Conservation (phyloP, 2,888 invertebrate genomes). For the Pogonocherus hispidulus region DNA sequence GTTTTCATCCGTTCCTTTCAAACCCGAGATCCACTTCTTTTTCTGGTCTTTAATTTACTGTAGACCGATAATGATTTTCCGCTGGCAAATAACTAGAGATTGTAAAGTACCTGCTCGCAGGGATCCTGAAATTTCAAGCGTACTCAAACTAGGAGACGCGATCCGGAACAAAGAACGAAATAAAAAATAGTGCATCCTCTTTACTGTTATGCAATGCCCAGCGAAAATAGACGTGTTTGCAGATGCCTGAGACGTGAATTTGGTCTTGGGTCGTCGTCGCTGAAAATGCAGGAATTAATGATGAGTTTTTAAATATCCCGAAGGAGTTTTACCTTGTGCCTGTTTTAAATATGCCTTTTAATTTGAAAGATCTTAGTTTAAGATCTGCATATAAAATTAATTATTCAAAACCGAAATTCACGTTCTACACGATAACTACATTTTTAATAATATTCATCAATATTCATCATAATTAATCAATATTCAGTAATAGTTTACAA, state of each 20-base stretch:
- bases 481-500: no score
- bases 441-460: no score
- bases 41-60: slow-evolving; percentile 24
- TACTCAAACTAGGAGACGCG: slow-evolving; percentile 35
- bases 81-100: slow-evolving; percentile 38
- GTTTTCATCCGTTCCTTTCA: not conserved
- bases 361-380: no score
- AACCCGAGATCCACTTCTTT: not conserved
- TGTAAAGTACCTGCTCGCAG: slow-evolving; percentile 40
- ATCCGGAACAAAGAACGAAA: slow-evolving; percentile 40
- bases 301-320: not conserved
- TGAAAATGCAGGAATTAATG: not conserved
- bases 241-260: not conserved
- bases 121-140: slow-evolving; percentile 46
- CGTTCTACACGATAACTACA: no score
- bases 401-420: no score
- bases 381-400: no score
- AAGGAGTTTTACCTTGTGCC: no score
- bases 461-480: no score
- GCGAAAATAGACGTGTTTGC: not conserved
- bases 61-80: slow-evolving; percentile 30
- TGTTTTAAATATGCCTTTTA: no score
- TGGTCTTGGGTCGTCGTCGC: not conserved
- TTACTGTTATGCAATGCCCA: slow-evolving; percentile 38
- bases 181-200: slow-evolving; percentile 43